phyloP scores from a whole-genome alignment of 2,797 vertebrate species.

The Glossophaga mutica region DNA sequence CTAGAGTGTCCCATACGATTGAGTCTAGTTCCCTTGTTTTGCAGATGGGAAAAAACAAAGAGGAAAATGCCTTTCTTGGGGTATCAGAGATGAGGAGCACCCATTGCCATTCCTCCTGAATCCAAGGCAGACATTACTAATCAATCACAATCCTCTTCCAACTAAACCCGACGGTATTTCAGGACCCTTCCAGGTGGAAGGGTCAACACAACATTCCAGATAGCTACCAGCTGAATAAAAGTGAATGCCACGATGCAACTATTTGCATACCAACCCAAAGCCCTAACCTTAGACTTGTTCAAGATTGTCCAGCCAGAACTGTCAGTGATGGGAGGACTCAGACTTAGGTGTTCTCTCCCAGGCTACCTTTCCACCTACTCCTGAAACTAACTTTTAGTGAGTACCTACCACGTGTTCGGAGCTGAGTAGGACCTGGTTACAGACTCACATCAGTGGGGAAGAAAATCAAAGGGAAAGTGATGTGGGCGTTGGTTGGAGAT shows the following conservation, averaged over 20 bases:
- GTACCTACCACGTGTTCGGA: background rate
- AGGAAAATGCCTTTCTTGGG: background rate
- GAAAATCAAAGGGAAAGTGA: background rate
- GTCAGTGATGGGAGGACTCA: background rate
- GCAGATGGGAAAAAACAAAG: background rate
- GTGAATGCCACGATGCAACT: background rate
- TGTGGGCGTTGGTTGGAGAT: rapidly evolving
- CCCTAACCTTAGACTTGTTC: background rate
- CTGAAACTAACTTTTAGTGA: background rate
- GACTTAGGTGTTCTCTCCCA: background rate
- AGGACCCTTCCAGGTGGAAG: background rate
- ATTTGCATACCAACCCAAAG: background rate
- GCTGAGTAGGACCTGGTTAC: background rate
- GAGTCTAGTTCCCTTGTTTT: background rate
- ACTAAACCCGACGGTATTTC: background rate
- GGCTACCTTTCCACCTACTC: background rate
- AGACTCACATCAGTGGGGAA: background rate
- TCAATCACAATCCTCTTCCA: background rate
- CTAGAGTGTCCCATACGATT: background rate
- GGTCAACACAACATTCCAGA: background rate
- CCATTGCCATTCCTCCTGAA: background rate
- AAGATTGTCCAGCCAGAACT: background rate
- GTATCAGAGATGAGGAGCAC: background rate
- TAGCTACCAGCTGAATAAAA: background rate
- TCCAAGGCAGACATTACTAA: background rate